Conservation (phyloP, 1,140 invertebrate genomes). For the Zaprionus inermis region DNA sequence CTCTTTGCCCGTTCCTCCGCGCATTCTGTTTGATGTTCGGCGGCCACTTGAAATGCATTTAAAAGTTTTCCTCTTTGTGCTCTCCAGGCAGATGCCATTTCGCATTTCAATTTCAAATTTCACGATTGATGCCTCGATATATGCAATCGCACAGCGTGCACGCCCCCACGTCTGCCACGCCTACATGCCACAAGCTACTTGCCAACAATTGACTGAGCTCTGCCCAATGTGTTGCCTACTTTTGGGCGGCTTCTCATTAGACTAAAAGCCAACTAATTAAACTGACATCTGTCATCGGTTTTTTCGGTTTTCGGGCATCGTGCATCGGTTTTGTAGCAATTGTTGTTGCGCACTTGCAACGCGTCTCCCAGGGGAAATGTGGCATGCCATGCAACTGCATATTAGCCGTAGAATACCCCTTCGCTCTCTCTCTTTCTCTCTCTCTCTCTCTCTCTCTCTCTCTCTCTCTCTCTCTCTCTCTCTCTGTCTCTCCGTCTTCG, state of each 20-base stretch:
- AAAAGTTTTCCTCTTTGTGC: slow-evolving; percentile 42
- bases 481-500: slow-evolving; percentile 44
- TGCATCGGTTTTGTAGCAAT: slow-evolving; percentile 37
- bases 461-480: not conserved
- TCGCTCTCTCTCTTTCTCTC: not conserved
- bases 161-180: too few relatives aligned
- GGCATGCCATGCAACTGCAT: slow-evolving; percentile 25
- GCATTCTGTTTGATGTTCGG: slow-evolving; percentile 73
- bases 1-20: too few relatives aligned
- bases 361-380: slow-evolving; percentile 47
- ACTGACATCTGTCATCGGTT: slow-evolving; percentile 53
- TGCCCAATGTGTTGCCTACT: slow-evolving; percentile 3
- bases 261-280: slow-evolving; percentile 71
- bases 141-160: not conserved
- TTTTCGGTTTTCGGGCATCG: not conserved
- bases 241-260: slow-evolving; percentile 56
- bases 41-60: slow-evolving; percentile 77
- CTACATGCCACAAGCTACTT: not conserved
- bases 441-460: not conserved
- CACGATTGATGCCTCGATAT: slow-evolving; percentile 1
- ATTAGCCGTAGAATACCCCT: slow-evolving; percentile 32
- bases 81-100: slow-evolving; percentile 13
- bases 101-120: slow-evolving; percentile 46
- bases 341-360: slow-evolving; percentile 68
- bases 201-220: slow-evolving; percentile 4